These are phyloP conservation scores for Conger conger DNA, from an alignment of 2,113 vertebrate species.

Conservation along the genomic window DNA sequence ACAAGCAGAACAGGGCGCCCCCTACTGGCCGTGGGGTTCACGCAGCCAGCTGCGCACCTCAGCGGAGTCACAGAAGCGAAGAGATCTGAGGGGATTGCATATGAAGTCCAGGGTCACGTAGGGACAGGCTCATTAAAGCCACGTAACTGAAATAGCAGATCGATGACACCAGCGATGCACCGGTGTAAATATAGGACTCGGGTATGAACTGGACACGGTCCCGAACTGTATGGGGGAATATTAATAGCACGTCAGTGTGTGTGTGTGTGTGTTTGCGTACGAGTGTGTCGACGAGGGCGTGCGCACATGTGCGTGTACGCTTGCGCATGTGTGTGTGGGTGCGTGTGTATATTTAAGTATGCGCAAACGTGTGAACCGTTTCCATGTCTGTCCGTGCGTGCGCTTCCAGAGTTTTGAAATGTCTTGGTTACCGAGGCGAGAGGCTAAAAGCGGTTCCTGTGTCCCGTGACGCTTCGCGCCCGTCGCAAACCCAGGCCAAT, in stretches of 20 bases:
- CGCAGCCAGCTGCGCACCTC: background rate
- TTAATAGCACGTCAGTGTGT: background rate
- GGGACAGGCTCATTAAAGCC: constrained; percentile 22
- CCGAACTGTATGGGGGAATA: background rate
- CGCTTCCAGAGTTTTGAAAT: background rate
- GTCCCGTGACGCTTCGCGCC: background rate
- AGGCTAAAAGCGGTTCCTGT: background rate
- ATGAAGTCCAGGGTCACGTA: constrained; percentile 15
- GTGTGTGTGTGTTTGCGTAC: background rate
- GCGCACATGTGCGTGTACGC: background rate
- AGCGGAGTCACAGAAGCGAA: background rate
- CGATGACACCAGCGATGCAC: background rate
- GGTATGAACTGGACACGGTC: background rate
- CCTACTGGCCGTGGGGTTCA: background rate
- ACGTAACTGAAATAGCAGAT: background rate
- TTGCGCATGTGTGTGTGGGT: background rate
- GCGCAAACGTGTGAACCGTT: background rate
- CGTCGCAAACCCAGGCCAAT: background rate
- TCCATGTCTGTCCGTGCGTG: background rate
- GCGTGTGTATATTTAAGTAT: background rate
- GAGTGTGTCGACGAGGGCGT: background rate
- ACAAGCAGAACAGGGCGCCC: background rate
- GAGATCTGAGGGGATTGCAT: background rate
- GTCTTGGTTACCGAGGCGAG: background rate
- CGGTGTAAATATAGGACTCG: background rate